Evolutionary conservation across 2,113 vertebrate genomes (phyloP).

Genomic region (Cyprinodon brontotheroides): DNA sequence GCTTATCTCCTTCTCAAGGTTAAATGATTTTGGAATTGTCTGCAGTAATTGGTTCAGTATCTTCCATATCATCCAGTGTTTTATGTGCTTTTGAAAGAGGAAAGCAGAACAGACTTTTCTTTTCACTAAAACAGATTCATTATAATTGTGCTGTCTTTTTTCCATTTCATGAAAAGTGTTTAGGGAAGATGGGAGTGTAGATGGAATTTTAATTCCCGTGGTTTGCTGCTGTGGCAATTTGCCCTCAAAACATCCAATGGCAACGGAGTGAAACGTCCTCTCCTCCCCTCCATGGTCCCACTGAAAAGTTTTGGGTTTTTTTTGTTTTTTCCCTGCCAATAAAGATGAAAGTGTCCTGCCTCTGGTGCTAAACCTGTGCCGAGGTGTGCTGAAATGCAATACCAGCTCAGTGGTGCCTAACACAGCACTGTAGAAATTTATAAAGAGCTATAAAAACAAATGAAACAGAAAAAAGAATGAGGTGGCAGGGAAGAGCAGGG

Average conservation of each 20-base stretch:
- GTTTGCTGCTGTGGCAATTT: slow-evolving; percentile 43
- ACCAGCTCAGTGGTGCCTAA: slow-evolving; percentile 26
- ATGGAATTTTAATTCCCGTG: slow-evolving; percentile 49
- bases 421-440: slow-evolving; percentile 16
- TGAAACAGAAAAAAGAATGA: slow-evolving; percentile 9
- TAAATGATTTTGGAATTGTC: slow-evolving; percentile 57
- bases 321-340: slow-evolving; percentile 30
- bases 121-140: slow-evolving; percentile 34
- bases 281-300: slow-evolving; percentile 12
- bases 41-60: slow-evolving; percentile 65
- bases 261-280: slow-evolving; percentile 35
- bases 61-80: slow-evolving; percentile 48
- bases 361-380: slow-evolving; percentile 16
- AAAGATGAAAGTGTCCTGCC: slow-evolving; percentile 47
- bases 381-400: slow-evolving; percentile 31
- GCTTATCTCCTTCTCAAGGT: slow-evolving; percentile 45
- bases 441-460: slow-evolving; percentile 5
- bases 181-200: slow-evolving; percentile 31
- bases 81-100: slow-evolving; percentile 7
- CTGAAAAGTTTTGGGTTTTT: slow-evolving; percentile 23
- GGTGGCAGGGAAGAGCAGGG: slow-evolving; percentile 7
- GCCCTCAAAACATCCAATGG: slow-evolving; percentile 12
- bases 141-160: slow-evolving; percentile 17
- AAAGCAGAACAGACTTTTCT: not conserved
- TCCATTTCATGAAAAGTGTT: slow-evolving; percentile 4